phyloP scores from a whole-genome alignment of 2,888 invertebrate species.

The Lacanobia oleracea region DNA sequence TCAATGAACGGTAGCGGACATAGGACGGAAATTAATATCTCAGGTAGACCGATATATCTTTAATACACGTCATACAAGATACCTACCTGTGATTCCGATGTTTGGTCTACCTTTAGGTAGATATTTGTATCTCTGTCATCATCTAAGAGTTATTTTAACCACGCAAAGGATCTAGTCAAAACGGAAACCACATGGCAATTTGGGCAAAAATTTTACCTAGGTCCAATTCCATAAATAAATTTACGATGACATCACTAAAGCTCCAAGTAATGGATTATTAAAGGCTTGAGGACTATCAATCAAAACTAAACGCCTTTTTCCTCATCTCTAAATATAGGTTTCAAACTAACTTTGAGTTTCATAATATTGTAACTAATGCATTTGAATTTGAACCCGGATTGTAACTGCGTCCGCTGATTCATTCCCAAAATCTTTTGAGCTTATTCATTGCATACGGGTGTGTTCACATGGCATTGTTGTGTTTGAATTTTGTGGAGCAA shows the following conservation, averaged over 20 bases:
- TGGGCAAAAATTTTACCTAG: too few species aligned
- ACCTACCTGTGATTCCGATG: background rate
- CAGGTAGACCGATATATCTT: background rate
- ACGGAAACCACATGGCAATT: constrained; percentile 7
- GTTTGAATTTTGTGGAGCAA: too few species aligned
- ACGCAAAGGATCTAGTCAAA: background rate
- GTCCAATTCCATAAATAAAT: background rate
- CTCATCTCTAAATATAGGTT: background rate
- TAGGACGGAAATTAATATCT: background rate
- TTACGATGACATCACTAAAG: constrained; percentile 6
- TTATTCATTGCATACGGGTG: constrained; percentile 58
- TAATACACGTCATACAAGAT: background rate
- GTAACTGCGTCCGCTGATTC: constrained; percentile 45
- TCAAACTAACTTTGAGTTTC: background rate
- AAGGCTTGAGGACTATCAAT: background rate
- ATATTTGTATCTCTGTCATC: background rate
- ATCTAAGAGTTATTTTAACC: background rate
- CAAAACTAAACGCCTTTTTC: background rate
- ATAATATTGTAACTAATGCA: constrained; percentile 4
- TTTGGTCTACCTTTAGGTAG: background rate
- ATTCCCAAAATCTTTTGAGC: constrained; percentile 42
- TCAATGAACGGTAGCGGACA: background rate
- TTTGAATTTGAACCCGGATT: constrained; percentile 25
- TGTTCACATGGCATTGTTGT: constrained; percentile 51
- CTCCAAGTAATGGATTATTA: constrained; percentile 4